These are phyloP conservation scores for Lycophotia porphyrea DNA, from an alignment of 2,888 invertebrate genomes.

Conservation along the genomic window DNA sequence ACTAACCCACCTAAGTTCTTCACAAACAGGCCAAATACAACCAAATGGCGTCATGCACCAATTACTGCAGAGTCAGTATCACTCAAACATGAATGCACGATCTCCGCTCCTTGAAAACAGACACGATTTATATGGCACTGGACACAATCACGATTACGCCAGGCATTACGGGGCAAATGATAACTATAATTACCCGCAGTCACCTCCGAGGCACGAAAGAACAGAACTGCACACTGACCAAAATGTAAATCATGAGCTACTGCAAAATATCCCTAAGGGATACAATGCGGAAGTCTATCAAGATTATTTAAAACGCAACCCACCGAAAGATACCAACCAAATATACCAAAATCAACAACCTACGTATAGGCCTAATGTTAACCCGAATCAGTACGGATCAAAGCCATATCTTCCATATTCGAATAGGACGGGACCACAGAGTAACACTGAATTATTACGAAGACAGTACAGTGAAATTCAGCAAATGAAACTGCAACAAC, in stretches of 20 bases:
- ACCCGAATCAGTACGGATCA: slow-evolving; percentile 86
- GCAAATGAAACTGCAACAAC: slow-evolving; percentile 92
- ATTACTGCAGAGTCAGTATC: slow-evolving; percentile 87
- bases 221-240: slow-evolving; percentile 85
- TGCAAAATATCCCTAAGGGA: slow-evolving; percentile 87
- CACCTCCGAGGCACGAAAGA: slow-evolving; percentile 86
- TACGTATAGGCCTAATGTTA: slow-evolving; percentile 86
- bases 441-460: slow-evolving; percentile 91
- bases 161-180: slow-evolving; percentile 90
- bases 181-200: slow-evolving; percentile 89
- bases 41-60: slow-evolving; percentile 90
- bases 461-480: slow-evolving; percentile 92
- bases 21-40: slow-evolving; percentile 85
- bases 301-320: slow-evolving; percentile 89
- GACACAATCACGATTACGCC: slow-evolving; percentile 88
- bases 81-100: slow-evolving; percentile 86
- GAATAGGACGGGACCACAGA: slow-evolving; percentile 88
- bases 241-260: slow-evolving; percentile 86
- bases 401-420: slow-evolving; percentile 89
- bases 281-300: slow-evolving; percentile 91
- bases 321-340: slow-evolving; percentile 90
- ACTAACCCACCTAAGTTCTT: slow-evolving; percentile 81
- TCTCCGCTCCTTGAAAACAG: slow-evolving; percentile 90
- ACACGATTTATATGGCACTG: slow-evolving; percentile 90
- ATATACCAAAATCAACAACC: slow-evolving; percentile 90